Evolutionary conservation across 1,140 invertebrate species (phyloP).

Genomic region (Delia radicum): DNA sequence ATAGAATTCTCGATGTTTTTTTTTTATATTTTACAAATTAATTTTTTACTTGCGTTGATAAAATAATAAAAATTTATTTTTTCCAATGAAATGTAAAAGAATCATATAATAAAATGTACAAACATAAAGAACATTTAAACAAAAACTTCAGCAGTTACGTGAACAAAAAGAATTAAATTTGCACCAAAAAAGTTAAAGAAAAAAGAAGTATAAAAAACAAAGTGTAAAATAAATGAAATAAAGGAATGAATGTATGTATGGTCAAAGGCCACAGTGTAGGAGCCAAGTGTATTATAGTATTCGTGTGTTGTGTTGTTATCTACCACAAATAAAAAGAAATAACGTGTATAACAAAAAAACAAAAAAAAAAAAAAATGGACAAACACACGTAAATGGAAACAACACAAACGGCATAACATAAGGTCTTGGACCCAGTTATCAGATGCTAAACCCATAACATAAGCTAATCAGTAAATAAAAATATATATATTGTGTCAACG

Average conservation of each 20-base stretch:
- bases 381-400: neutral
- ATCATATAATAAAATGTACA: neutral
- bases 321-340: neutral
- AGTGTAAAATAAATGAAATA: neutral
- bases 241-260: neutral
- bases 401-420: too few species aligned
- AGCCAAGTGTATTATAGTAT: neutral
- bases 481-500: neutral
- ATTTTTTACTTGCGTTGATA: neutral
- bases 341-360: neutral
- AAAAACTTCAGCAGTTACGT: neutral
- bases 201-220: neutral
- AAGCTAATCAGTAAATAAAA: too few species aligned
- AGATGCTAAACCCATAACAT: neutral
- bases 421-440: neutral
- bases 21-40: neutral
- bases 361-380: neutral
- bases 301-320: neutral
- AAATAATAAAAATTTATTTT: neutral
- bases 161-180: neutral
- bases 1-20: constrained; percentile 1
- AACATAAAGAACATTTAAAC: neutral
- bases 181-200: neutral
- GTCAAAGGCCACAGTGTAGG: neutral
- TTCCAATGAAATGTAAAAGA: neutral